A percentile compares a stretch with the other conserved stretches of the same genome.
Evolutionary conservation across 2,113 vertebrate genomes (phyloP).

Genomic region (Leucosticte australis): DNA sequence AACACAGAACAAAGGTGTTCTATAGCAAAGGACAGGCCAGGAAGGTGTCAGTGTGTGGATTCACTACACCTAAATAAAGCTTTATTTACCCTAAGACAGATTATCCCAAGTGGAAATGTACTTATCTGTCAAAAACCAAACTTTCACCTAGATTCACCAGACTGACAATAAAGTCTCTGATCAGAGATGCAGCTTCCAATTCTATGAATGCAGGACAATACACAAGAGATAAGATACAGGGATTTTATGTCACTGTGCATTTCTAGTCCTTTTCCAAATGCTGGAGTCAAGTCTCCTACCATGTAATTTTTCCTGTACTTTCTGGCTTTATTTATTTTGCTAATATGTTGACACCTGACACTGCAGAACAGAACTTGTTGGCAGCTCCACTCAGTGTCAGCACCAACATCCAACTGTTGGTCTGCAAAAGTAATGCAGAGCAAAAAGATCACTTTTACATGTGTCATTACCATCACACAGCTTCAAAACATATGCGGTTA

Average conservation of each 20-base stretch:
- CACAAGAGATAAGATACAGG: neutral
- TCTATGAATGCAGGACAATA: neutral
- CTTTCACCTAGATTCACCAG: neutral
- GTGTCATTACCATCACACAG: constrained; percentile 45
- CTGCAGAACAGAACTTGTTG: neutral
- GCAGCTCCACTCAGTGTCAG: constrained; percentile 16
- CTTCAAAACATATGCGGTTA: constrained; percentile 63
- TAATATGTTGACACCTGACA: neutral
- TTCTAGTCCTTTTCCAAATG: neutral
- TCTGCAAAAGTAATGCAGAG: constrained; percentile 35
- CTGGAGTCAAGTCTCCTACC: neutral
- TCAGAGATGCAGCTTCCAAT: neutral
- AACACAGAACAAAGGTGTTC: neutral
- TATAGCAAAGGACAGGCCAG: neutral
- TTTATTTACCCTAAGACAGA: neutral
- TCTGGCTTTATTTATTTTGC: neutral
- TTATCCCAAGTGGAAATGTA: neutral
- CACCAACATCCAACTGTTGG: neutral
- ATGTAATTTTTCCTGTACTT: neutral
- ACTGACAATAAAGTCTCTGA: neutral
- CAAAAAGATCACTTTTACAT: constrained; percentile 27
- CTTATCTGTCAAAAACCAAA: neutral
- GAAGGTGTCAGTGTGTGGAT: neutral
- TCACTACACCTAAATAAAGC: neutral
- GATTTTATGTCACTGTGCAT: neutral